These are phyloP conservation scores for Lithobates pipiens DNA, from an alignment of 2,797 vertebrate species.

Conservation along the genomic window DNA sequence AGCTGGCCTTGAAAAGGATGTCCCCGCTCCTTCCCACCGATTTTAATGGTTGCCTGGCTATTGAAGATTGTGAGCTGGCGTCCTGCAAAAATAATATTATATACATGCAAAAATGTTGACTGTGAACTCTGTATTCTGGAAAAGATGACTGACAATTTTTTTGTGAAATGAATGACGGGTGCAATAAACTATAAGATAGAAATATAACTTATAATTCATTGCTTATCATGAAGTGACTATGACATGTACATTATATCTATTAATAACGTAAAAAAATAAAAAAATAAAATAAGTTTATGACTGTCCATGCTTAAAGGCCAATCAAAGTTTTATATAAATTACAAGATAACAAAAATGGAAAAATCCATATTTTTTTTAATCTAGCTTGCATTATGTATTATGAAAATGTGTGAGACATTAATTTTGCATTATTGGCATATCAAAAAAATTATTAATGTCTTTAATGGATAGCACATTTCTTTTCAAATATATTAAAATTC, in stretches of 20 bases:
- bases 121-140: conserved; percentile 79
- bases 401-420: background rate
- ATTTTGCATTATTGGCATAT: background rate
- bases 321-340: conserved; percentile 70
- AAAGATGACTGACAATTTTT: conserved; percentile 86
- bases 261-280: conserved; percentile 65
- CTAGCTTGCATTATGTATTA: background rate
- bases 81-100: conserved; percentile 94
- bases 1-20: conserved; percentile 98
- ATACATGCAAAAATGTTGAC: conserved; percentile 92
- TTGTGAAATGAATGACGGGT: conserved; percentile 90
- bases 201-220: conserved; percentile 93
- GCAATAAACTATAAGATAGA: conserved; percentile 96
- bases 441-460: background rate
- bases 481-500: background rate
- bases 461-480: background rate
- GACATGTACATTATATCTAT: conserved; percentile 75
- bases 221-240: conserved; percentile 90
- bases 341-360: background rate
- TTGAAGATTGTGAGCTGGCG: conserved; percentile 99
- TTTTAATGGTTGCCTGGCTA: conserved; percentile 99
- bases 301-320: conserved; percentile 90
- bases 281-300: conserved; percentile 68
- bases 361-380: background rate
- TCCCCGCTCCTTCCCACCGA: conserved; percentile 94